These are phyloP conservation scores for Alca torda DNA, from an alignment of 2,797 vertebrate species.

Conservation along the genomic window DNA sequence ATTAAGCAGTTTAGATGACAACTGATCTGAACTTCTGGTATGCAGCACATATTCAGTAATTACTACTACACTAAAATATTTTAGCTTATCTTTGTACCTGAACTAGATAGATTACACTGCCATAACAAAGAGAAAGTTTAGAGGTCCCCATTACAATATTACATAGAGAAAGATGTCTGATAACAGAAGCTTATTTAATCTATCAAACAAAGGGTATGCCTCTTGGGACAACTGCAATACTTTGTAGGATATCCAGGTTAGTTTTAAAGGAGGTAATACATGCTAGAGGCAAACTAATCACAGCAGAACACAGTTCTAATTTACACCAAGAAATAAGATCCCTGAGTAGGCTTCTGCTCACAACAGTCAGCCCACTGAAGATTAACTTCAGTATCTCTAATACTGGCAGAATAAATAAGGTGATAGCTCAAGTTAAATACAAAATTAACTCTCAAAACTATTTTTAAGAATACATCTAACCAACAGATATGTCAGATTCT, in stretches of 20 bases:
- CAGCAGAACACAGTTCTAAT: neutral
- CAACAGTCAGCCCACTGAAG: neutral
- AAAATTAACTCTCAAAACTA: neutral
- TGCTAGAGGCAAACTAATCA: neutral
- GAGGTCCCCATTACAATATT: neutral
- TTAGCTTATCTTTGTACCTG: neutral
- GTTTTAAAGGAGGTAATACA: neutral
- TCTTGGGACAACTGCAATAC: neutral
- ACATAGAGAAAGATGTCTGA: neutral
- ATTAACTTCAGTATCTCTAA: neutral
- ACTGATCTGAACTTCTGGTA: neutral
- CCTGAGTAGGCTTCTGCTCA: neutral
- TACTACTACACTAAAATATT: neutral
- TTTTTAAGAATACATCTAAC: neutral
- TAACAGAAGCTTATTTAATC: neutral
- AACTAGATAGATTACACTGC: neutral
- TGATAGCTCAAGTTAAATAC: neutral
- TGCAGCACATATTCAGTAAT: neutral
- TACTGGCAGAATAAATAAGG: neutral
- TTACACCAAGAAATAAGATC: neutral
- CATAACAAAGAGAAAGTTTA: neutral
- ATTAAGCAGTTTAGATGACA: slow-evolving; percentile 19
- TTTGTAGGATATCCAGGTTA: neutral
- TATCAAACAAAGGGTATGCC: neutral
- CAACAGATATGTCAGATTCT: neutral